These are phyloP conservation scores for Columba janthina DNA, from an alignment of 2,113 vertebrate species.

Conservation along the genomic window DNA sequence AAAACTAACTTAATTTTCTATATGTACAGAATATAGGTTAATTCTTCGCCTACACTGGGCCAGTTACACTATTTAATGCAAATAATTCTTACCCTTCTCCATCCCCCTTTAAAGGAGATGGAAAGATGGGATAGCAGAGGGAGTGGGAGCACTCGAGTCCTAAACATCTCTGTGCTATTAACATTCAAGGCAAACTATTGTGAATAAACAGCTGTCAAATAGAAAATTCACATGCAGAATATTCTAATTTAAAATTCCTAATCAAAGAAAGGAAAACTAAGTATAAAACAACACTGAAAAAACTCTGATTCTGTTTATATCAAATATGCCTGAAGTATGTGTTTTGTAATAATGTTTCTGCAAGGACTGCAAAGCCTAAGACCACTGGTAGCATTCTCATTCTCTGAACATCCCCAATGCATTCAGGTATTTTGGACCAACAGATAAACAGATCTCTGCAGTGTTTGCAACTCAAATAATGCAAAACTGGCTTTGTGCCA, in stretches of 20 bases:
- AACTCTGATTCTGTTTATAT: not conserved
- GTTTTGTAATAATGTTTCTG: not conserved
- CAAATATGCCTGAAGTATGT: not conserved
- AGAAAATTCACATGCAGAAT: not conserved
- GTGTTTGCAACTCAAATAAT: not conserved
- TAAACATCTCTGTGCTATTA: not conserved
- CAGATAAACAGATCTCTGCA: not conserved
- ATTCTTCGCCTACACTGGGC: not conserved
- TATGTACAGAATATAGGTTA: not conserved
- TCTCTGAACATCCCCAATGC: not conserved
- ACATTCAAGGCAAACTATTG: not conserved
- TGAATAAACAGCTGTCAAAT: not conserved
- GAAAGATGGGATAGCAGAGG: not conserved
- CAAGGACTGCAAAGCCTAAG: not conserved
- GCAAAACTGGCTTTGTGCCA: not conserved
- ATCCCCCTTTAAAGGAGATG: not conserved
- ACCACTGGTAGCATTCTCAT: not conserved
- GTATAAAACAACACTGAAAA: not conserved
- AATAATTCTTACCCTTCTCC: not conserved
- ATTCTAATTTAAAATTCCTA: not conserved
- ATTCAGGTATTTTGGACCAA: not conserved
- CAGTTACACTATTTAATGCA: not conserved
- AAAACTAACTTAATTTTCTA: not conserved
- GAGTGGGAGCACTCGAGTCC: not conserved
- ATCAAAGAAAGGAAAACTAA: not conserved